phyloP scores from a whole-genome alignment of 2,113 vertebrate species.

The Tupaia chinensis region DNA sequence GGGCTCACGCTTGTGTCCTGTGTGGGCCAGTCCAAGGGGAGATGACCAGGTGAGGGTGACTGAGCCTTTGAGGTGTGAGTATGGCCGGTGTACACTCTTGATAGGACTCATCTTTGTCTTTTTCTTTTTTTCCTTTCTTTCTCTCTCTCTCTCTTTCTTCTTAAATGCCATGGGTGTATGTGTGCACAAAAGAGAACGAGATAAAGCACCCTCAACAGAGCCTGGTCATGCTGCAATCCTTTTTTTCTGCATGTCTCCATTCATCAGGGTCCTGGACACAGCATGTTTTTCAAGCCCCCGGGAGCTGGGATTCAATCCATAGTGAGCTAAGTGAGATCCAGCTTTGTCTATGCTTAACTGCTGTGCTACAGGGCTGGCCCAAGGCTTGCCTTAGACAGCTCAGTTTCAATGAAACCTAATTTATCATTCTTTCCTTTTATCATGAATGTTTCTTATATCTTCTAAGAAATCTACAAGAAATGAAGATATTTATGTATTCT shows the following conservation, averaged over 20 bases:
- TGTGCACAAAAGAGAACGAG: no score
- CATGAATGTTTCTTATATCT: not conserved
- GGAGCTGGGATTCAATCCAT: no score
- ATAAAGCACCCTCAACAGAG: no score
- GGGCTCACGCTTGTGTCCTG: accelerated
- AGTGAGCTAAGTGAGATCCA: no score
- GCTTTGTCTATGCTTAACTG: no score
- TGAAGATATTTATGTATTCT: constrained; percentile 44
- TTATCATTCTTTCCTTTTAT: constrained; percentile 44
- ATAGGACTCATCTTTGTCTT: not conserved
- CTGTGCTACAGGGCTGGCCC: not conserved
- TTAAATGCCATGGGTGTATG: no score
- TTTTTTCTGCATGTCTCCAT: no score
- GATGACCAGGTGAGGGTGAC: not conserved
- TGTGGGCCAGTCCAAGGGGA: not conserved
- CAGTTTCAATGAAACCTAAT: constrained; percentile 19
- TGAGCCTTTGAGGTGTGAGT: not conserved
- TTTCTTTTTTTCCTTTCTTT: no score
- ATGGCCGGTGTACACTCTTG: not conserved
- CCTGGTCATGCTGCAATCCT: no score
- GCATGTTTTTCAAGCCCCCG: no score
- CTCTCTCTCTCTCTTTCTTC: no score
- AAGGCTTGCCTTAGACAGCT: not conserved
- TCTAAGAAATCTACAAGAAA: constrained; percentile 30
- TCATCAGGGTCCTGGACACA: no score